Percentiles rank a stretch among this genome's conserved stretches.
phyloP scores from a whole-genome alignment of 2,888 invertebrate genomes.

The Pemphredon lugubris region DNA sequence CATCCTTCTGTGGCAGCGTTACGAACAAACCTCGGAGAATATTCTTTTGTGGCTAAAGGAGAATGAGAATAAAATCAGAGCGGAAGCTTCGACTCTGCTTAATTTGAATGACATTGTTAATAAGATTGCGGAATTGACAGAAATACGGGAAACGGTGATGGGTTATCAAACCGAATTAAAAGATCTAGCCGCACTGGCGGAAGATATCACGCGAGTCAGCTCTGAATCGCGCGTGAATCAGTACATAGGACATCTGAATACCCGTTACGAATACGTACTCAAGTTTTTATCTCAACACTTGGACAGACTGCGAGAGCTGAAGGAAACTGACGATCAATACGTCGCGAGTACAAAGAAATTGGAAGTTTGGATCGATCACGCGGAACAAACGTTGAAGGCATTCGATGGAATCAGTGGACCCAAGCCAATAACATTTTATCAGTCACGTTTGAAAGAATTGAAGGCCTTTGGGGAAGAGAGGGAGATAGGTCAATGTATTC shows the following conservation, averaged over 20 bases:
- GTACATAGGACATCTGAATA: conserved; percentile 89
- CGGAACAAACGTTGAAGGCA: conserved; percentile 88
- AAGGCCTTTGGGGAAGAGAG: conserved; percentile 88
- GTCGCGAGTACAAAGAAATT: conserved; percentile 86
- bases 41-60: conserved; percentile 90
- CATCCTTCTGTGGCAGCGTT: conserved; percentile 90
- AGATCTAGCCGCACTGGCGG: conserved; percentile 86
- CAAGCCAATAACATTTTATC: conserved; percentile 86
- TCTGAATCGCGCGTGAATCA: conserved; percentile 93
- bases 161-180: conserved; percentile 86
- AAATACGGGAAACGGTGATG: conserved; percentile 85
- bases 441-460: conserved; percentile 89
- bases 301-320: conserved; percentile 87
- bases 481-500: conserved; percentile 89
- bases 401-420: conserved; percentile 89
- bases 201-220: conserved; percentile 88
- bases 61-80: conserved; percentile 88
- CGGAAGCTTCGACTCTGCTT: conserved; percentile 88
- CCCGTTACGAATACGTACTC: conserved; percentile 88
- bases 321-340: conserved; percentile 87
- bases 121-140: conserved; percentile 86
- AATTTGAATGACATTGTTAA: conserved; percentile 86
- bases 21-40: conserved; percentile 89
- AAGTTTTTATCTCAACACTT: conserved; percentile 88
- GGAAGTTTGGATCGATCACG: conserved; percentile 89